phyloP scores from a whole-genome alignment of 2,797 vertebrate species.

The Sebastes paucispinis region DNA sequence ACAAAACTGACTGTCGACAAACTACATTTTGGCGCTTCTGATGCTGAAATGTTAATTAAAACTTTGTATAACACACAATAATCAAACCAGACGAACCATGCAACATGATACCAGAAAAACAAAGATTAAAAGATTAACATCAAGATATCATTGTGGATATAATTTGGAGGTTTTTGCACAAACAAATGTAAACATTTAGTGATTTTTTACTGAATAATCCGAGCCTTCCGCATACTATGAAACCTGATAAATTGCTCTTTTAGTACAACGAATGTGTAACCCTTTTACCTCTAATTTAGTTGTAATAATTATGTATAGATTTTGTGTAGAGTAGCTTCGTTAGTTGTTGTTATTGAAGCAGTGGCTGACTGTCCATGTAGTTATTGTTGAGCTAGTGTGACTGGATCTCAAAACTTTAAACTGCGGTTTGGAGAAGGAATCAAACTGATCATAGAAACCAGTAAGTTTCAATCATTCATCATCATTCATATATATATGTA shows the following conservation, averaged over 20 bases:
- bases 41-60: no score
- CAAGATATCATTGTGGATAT: no score
- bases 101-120: background rate
- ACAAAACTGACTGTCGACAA: background rate
- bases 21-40: background rate
- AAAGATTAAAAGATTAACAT: no score
- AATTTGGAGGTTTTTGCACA: no score
- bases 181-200: background rate
- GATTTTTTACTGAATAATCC: no score
- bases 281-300: background rate
- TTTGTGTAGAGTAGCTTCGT: background rate
- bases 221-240: background rate
- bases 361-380: background rate
- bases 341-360: background rate
- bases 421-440: slow-evolving; percentile 50
- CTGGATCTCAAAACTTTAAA: slow-evolving; percentile 28
- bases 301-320: background rate
- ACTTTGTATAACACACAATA: no score
- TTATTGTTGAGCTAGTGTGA: slow-evolving; percentile 47
- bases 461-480: slow-evolving; percentile 9
- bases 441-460: slow-evolving; percentile 44
- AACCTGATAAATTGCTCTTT: background rate
- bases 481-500: no score
- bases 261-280: background rate
- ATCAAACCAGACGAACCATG: background rate